phyloP scores from a whole-genome alignment of 2,113 vertebrate species.

The Chinchilla lanigera region DNA sequence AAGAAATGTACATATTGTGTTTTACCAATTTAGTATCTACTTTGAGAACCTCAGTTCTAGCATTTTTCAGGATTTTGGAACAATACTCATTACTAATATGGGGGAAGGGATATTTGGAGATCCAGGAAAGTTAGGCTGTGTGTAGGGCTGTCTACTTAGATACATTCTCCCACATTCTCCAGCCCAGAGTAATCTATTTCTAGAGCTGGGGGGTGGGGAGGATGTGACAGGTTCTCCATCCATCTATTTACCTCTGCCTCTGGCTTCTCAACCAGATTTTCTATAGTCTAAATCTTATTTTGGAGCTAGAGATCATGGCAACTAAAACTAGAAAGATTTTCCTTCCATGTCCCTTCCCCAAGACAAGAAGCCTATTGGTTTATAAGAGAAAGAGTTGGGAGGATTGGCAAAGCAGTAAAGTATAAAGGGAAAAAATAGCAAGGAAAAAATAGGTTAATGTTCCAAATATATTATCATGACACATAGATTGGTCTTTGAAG shows the following conservation, averaged over 20 bases:
- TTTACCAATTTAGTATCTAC: constrained; percentile 3
- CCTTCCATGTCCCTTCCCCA: not conserved
- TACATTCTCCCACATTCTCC: not conserved
- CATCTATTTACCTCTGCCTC: not conserved
- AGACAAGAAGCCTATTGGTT: not conserved
- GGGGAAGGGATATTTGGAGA: not conserved
- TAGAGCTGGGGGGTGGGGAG: not conserved
- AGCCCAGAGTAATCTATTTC: not conserved
- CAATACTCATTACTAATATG: not conserved
- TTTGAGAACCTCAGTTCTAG: not conserved
- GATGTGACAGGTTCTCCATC: not conserved
- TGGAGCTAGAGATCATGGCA: not conserved
- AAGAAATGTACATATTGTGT: not conserved
- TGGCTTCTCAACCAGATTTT: constrained; percentile 4
- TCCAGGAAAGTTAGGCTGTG: not conserved
- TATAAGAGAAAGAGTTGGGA: not conserved
- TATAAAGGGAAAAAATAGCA: not conserved
- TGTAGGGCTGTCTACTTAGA: not conserved
- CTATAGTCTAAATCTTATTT: not conserved
- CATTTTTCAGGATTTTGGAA: not conserved
- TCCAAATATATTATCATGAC: not conserved
- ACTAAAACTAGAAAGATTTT: not conserved
- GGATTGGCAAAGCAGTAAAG: not conserved
- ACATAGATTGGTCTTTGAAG: not conserved
- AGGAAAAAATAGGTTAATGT: not conserved